A percentile compares a stretch with the other conserved stretches of the same genome.
These are phyloP conservation scores for Ophion costatus DNA, from an alignment of 2,888 invertebrate genomes.

Conservation along the genomic window DNA sequence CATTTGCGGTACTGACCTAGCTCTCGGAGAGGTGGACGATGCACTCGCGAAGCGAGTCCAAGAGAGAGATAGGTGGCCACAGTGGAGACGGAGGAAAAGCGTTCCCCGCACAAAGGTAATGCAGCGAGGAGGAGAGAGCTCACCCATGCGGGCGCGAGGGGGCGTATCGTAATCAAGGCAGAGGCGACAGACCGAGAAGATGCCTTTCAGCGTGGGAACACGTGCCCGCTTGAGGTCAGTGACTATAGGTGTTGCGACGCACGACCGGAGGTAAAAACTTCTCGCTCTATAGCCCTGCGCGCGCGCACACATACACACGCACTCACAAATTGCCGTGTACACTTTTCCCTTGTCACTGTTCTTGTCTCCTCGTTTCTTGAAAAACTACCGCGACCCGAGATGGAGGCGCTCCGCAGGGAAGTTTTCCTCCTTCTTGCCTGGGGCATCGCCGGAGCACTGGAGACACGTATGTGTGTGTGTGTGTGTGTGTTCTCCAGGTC, in stretches of 20 bases:
- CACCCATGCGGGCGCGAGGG: constrained; percentile 68
- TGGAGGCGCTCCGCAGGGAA: constrained; percentile 25
- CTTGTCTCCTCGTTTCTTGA: constrained; percentile 10
- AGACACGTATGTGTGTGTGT: constrained; percentile 50
- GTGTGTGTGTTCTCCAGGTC: constrained; percentile 65
- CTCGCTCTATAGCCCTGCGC: background rate
- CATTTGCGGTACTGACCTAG: constrained; percentile 80
- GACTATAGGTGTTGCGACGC: constrained; percentile 66
- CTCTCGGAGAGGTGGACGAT: constrained; percentile 54
- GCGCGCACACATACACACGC: constrained; percentile 1
- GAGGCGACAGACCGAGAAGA: constrained; percentile 75
- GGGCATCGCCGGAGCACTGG: constrained; percentile 16
- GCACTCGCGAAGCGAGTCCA: constrained; percentile 9
- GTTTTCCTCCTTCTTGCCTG: constrained; percentile 12
- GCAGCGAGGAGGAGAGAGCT: constrained; percentile 27
- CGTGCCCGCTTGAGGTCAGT: constrained; percentile 77
- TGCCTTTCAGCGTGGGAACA: constrained; percentile 80
- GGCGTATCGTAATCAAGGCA: constrained; percentile 78
- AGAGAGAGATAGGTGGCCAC: constrained; percentile 22
- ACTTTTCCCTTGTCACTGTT: constrained; percentile 26
- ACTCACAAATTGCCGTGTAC: constrained; percentile 1
- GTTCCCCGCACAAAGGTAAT: constrained; percentile 27
- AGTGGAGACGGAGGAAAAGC: constrained; percentile 32
- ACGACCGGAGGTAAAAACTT: constrained; percentile 41
- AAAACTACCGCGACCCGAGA: constrained; percentile 14